A percentile compares a stretch with the other conserved stretches of the same genome.
These are phyloP conservation scores for Parapristionchus giblindavisi DNA, from an alignment of 2,888 invertebrate genomes.

Conservation along the genomic window DNA sequence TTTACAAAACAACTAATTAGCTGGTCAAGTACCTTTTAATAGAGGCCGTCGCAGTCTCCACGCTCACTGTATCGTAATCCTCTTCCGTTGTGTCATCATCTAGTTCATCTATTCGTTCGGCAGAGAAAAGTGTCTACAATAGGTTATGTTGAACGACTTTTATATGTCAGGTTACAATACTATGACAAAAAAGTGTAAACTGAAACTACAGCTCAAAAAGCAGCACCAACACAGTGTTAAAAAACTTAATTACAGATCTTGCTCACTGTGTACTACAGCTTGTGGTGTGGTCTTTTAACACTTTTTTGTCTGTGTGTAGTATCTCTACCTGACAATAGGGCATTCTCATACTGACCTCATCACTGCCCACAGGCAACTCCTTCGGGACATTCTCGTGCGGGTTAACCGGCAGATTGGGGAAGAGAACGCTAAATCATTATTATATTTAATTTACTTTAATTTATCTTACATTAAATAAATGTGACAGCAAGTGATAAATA, in stretches of 20 bases:
- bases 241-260: no score
- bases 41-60: conserved; percentile 19
- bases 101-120: no score
- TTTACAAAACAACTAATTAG: no score
- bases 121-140: conserved; percentile 23
- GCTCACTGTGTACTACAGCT: no score
- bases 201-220: no score
- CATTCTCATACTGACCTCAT: neutral
- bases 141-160: neutral
- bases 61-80: neutral
- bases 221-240: no score
- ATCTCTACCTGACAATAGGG: neutral
- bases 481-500: no score
- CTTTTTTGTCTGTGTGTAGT: no score
- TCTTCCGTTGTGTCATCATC: conserved; percentile 1
- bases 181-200: no score
- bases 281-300: no score
- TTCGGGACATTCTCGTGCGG: conserved; percentile 9
- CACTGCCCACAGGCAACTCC: neutral
- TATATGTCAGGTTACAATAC: no score
- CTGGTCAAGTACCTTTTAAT: conserved; percentile 11
- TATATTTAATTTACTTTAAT: neutral
- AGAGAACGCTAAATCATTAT: conserved; percentile 22
- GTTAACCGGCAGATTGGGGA: conserved; percentile 24
- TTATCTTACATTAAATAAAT: no score